Conservation (phyloP, 1,140 invertebrate species). For the Pseudomyrmex concolor region DNA sequence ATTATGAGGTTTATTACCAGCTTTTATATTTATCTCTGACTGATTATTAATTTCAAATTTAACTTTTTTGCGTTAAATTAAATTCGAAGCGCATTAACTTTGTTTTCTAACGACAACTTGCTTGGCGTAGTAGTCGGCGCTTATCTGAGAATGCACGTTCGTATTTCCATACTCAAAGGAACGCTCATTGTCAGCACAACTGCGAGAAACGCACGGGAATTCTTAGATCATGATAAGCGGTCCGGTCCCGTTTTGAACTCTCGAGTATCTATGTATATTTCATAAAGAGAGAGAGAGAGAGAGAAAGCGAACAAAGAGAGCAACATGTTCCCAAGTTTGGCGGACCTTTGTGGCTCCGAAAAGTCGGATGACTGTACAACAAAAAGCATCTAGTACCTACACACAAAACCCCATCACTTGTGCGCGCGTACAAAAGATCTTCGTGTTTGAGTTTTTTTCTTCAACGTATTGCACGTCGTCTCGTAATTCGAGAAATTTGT, state of each 20-base stretch:
- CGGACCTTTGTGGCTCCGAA: neutral
- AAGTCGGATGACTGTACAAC: neutral
- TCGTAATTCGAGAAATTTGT: too few relatives aligned
- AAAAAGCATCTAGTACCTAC: neutral
- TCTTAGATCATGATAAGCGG: slow-evolving; percentile 47
- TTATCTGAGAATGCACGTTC: slow-evolving; percentile 62
- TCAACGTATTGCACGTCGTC: neutral
- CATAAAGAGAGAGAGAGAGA: too few relatives aligned
- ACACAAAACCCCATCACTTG: neutral
- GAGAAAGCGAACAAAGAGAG: neutral
- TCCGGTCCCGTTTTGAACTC: neutral
- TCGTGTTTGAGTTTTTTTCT: neutral
- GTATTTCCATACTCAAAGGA: slow-evolving; percentile 56
- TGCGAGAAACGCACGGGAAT: slow-evolving; percentile 33
- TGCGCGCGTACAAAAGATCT: neutral
- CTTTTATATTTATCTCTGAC: too few relatives aligned
- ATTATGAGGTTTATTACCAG: too few relatives aligned
- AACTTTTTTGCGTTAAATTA: too few relatives aligned
- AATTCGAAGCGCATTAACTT: too few relatives aligned
- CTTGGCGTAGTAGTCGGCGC: neutral
- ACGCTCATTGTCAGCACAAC: slow-evolving; percentile 8
- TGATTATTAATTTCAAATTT: too few relatives aligned
- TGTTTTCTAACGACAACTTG: too few relatives aligned
- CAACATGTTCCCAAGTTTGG: neutral
- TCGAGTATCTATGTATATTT: neutral